Base-by-base conservation (phyloP, 2,797 vertebrate genomes). In the Forpus xanthops region DNA sequence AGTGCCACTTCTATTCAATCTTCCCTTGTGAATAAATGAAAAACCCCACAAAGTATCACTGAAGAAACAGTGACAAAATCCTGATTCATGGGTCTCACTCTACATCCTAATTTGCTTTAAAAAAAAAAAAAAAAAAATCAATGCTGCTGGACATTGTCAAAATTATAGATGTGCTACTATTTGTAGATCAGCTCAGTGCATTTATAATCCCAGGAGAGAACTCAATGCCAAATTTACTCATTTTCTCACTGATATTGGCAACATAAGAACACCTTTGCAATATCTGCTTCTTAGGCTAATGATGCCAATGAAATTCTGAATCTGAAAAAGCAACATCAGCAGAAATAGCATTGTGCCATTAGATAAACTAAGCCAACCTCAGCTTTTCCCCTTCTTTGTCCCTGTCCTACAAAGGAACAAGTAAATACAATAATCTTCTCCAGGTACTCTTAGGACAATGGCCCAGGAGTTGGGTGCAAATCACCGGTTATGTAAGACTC, bases 381-480 rank as follows among this genome's bases (percentile, higher is more conserved):
- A 25, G 70, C 12, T 33, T 14, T 5, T 6, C 4, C 20, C 12
- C 16, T 1, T 0, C 11, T 33, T 42, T 8, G 15, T 9, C 37
- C 44, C 6, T 2, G 0, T 39, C 31, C 28, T 27, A 1, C 45
- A 44, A 12, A 16, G 1, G 21, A 18, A 13, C 12, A 8, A 58
- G 24, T 31, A 62, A 42, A 21, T 33, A 16, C 25, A 31, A 0
- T 3, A 3, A 2, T 6, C 11, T 52, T 35, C 8, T 5, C 27
- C 9, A 23, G 27, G 11, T 5, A 0, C 4, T 5, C 13, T 56
- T 62, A 27, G 10, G 52, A 4, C 6, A 1, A 27, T 12, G 55
- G 10, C 50, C 37, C 56, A 60, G 33, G 15, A 19, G 19, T 0
- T 0, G 6, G 30, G 5, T 49, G 65, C 35, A 42, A 45, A 60